Base-by-base conservation (phyloP, 2,113 vertebrate species). In the Puntigrus tetrazona region DNA sequence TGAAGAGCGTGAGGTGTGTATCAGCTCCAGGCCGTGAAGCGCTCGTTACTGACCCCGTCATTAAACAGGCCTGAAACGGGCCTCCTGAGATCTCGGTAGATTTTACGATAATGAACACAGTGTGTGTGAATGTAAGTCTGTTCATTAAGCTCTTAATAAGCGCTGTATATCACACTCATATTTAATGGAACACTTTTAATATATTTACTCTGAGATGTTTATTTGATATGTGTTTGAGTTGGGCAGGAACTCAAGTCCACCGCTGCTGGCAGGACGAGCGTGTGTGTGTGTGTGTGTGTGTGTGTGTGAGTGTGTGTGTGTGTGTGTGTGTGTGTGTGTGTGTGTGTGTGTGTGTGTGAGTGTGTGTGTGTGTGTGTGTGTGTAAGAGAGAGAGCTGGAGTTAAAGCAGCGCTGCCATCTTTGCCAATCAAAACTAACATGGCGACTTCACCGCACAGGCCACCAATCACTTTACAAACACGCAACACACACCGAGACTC, bases 391-490 rank as follows among this genome's bases (percentile, higher is more conserved):
- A n/a, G n/a, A n/a, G 57, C 8, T 11, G 2, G 83, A 88, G 73
- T 85, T 65, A 82, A 85, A 74, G 90, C 88, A 90, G 89, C 92
- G 86, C 89, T 91, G 93, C 88, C 90, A 92, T 91, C 89, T 91
- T 87, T 87, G 90, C 91, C 92, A 89, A 91, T 87, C 91, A 85
- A 92, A 92, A 85, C 25, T 84, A 85, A 89, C 87, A 86, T 85
- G 86, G 85, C 86, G 61, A 85, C 88, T 88, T 65, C 84, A 87
- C 75, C 50, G 81, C 88, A 89, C 88, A 78, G 85, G 82, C 88
- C 81, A 69, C 92, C 89, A 63, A 88, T 88, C 84, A 82, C 84
- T 88, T 88, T 84, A 81, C 88, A 87, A 85, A 55, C 81, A 86
- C 82, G 81, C 87, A 85, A 52, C 78, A 69, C 78, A 69, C 34